Percentiles rank a stretch among this genome's conserved stretches.
These are phyloP conservation scores for Drosophila neotestacea DNA, from an alignment of 2,888 invertebrate genomes.

Conservation along the genomic window DNA sequence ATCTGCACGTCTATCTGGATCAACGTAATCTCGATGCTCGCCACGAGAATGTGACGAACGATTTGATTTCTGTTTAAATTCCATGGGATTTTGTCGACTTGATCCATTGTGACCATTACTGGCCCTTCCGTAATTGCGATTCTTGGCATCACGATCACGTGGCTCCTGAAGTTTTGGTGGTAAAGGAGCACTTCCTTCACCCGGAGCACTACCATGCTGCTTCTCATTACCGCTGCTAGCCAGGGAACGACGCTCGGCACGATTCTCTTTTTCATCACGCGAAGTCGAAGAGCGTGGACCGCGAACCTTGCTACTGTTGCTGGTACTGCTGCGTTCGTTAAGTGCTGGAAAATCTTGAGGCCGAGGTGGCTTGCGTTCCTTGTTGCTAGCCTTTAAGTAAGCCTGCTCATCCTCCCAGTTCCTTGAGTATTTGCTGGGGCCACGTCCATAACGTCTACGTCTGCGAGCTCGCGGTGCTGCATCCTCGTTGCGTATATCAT, in stretches of 20 bases:
- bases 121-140: conserved; percentile 61
- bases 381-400: conserved; percentile 88
- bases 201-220: conserved; percentile 13
- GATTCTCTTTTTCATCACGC: conserved; percentile 84
- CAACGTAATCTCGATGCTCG: conserved; percentile 50
- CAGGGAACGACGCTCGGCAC: conserved; percentile 69
- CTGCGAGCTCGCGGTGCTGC: conserved; percentile 95
- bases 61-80: conserved; percentile 82
- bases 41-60: conserved; percentile 39
- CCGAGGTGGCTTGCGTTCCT: conserved; percentile 85
- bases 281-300: conserved; percentile 67
- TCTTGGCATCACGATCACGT: conserved; percentile 43
- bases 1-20: conserved; percentile 40
- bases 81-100: conserved; percentile 80
- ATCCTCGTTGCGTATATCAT: conserved; percentile 97
- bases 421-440: conserved; percentile 95
- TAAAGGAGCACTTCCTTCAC: background rate
- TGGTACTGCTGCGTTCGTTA: conserved; percentile 76
- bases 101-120: conserved; percentile 44
- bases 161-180: conserved; percentile 36
- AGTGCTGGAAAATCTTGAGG: conserved; percentile 87
- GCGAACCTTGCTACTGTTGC: conserved; percentile 43
- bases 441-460: conserved; percentile 94
- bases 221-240: conserved; percentile 26
- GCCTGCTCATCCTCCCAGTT: conserved; percentile 98